Evolutionary conservation across 2,797 vertebrate species (phyloP).

Genomic region (Spheniscus humboldti): DNA sequence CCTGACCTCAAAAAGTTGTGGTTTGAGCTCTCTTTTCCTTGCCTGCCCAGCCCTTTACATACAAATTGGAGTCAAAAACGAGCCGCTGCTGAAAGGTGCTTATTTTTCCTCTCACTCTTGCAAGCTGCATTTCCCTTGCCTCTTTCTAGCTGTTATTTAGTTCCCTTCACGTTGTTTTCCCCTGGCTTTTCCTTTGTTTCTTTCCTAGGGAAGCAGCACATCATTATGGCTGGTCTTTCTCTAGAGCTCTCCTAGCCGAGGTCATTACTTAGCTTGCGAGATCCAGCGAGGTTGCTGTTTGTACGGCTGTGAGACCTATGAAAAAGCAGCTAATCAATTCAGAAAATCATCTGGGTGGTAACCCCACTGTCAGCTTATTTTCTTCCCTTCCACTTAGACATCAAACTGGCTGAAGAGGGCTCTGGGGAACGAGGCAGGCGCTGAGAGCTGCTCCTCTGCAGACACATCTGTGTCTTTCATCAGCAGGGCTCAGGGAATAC

Average conservation of each 20-base stretch:
- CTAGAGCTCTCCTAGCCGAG: constrained; percentile 15
- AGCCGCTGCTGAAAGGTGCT: constrained; percentile 4
- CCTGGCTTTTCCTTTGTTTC: constrained; percentile 57
- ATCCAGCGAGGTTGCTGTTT: constrained; percentile 40
- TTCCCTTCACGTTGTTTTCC: constrained; percentile 17
- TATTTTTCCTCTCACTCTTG: background rate
- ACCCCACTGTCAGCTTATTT: constrained; percentile 71
- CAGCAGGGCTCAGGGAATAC: constrained; percentile 64
- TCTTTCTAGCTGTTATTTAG: constrained; percentile 29
- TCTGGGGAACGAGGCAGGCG: constrained; percentile 53
- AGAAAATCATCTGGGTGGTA: constrained; percentile 71
- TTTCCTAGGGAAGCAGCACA: constrained; percentile 29
- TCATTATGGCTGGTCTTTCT: constrained; percentile 56
- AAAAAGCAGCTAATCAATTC: constrained; percentile 68
- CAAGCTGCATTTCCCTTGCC: background rate
- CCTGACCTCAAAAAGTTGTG: background rate
- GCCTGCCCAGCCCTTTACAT: background rate
- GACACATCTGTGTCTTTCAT: constrained; percentile 71
- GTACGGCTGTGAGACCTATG: constrained; percentile 29
- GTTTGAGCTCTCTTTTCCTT: background rate
- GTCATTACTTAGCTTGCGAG: constrained; percentile 43
- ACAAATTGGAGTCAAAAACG: background rate
- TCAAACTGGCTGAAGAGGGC: constrained; percentile 66
- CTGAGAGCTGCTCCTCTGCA: constrained; percentile 63
- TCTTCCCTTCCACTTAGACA: constrained; percentile 72